phyloP scores from a whole-genome alignment of 2,888 invertebrate genomes.

The Morpho achilles region DNA sequence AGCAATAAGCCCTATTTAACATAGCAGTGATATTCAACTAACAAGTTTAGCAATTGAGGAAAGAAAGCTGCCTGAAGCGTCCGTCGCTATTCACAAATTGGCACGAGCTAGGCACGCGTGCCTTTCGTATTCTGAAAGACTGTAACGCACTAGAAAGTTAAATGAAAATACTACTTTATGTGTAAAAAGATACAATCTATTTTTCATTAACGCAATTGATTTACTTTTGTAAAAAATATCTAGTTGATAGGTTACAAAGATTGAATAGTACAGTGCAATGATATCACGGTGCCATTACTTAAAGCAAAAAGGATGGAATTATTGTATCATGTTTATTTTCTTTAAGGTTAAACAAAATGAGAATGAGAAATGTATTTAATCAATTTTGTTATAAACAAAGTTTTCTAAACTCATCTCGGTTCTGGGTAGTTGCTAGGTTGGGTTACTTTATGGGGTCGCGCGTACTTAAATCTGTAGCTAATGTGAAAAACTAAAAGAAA shows the following conservation, averaged over 20 bases:
- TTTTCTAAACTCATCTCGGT: background rate
- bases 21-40: constrained; percentile 68
- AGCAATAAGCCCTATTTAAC: constrained; percentile 48
- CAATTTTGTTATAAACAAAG: constrained; percentile 18
- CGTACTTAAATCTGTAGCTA: too few species aligned
- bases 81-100: constrained; percentile 76
- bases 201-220: constrained; percentile 19
- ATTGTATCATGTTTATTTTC: constrained; percentile 41
- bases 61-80: constrained; percentile 74
- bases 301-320: constrained; percentile 59
- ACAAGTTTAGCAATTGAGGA: constrained; percentile 73
- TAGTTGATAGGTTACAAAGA: constrained; percentile 54
- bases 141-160: constrained; percentile 29
- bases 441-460: too few species aligned
- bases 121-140: constrained; percentile 32
- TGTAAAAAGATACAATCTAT: constrained; percentile 7
- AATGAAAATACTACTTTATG: constrained; percentile 33
- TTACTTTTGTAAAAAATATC: constrained; percentile 26
- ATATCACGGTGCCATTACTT: constrained; percentile 62
- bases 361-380: constrained; percentile 26
- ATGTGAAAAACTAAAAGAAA: too few species aligned
- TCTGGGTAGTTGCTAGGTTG: too few species aligned
- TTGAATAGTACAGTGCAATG: constrained; percentile 65
- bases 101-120: constrained; percentile 76
- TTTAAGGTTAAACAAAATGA: constrained; percentile 22